Evolutionary conservation across 2,888 invertebrate genomes (phyloP), one percentile per base, ranked within the genome.

Genomic region (Lamellibrachia satsuma): DNA sequence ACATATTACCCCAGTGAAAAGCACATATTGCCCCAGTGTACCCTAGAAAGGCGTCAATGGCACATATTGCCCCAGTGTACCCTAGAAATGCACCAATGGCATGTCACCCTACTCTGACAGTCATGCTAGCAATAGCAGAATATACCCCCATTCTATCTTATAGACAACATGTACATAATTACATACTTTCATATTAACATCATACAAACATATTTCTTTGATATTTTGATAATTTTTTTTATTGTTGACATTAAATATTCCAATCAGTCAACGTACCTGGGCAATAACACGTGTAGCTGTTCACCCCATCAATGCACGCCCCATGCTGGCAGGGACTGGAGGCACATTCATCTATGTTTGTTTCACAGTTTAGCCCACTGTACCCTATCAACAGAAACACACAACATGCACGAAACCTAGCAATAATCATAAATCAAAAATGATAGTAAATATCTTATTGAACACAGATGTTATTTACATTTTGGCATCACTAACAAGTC

Each of bases 281-380:
- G 75, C 92, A 91, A 92, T 90, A 27, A 51, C 92, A 92, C 75
- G 9, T 57, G 93, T 92, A 93, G 52, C 90, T 52, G 52, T 93
- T 93, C 9, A 91, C 51, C 2, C 11, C 60, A 90, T 94, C 93
- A 60, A 92, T 51, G 52, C 94, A 94, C 52, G 9, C 22, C 8
- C 93, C 94, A 51, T 92, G 57, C 52, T 91, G 8, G 60, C 94
- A 94, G 90, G 93, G 93, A 11, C 52, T 92, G 7, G 92, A 90
- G 39, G 91, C 92, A 92, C 94, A 94, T 92, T 93, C 94, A 39
- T 94, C 92, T 15, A 93, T 92, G 91, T 93, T 92, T 11, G 57
- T 55, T 75, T 93, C 93, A 92, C 94, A 94, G 90, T 52, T 52
- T n/a, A 39, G 52, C 0, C 94, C 94, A 55, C 92, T 51, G 91